phyloP scores from a whole-genome alignment of 2,797 vertebrate genomes.

The Thamnophis elegans region DNA sequence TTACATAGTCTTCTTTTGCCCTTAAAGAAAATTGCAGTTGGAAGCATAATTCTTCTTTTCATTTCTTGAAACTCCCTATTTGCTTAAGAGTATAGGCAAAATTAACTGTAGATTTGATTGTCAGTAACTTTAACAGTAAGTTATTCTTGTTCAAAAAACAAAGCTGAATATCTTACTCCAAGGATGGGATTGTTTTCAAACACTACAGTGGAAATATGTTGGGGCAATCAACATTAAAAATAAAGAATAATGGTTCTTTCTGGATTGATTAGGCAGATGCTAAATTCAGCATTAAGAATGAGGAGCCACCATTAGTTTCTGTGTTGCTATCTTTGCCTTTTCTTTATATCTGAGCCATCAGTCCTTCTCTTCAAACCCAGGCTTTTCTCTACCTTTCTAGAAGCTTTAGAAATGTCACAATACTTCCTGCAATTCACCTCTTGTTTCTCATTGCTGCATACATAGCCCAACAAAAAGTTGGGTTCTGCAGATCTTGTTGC shows the following conservation, averaged over 20 bases:
- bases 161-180: neutral
- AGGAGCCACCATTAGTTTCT: neutral
- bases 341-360: neutral
- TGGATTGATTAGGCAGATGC: neutral
- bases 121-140: neutral
- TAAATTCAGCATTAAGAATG: neutral
- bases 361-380: neutral
- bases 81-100: neutral
- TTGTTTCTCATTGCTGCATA: neutral
- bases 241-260: neutral
- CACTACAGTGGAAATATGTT: neutral
- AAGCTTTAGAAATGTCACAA: neutral
- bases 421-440: neutral
- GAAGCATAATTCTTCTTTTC: neutral
- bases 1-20: neutral
- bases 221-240: neutral
- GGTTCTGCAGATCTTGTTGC: neutral
- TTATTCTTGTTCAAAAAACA: neutral
- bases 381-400: neutral
- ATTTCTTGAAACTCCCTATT: slow-evolving; percentile 20
- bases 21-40: neutral
- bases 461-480: neutral
- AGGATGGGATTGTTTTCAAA: slow-evolving; percentile 20
- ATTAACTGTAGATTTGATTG: neutral
- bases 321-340: neutral